Conservation (phyloP, 2,888 invertebrate genomes). For the Miltochrista miniata region DNA sequence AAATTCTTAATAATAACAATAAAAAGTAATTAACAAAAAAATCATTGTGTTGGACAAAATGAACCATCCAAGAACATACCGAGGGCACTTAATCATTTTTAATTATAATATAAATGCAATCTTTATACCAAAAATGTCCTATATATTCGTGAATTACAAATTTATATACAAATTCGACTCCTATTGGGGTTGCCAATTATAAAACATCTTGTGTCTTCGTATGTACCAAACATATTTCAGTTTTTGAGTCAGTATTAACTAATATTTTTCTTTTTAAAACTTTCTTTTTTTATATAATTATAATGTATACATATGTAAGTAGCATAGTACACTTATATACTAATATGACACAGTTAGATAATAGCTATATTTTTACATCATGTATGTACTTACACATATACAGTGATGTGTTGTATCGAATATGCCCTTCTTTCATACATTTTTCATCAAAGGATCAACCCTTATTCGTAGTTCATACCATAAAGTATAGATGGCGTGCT, state of each 20-base stretch:
- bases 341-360: constrained; percentile 83
- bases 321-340: constrained; percentile 79
- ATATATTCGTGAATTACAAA: constrained; percentile 73
- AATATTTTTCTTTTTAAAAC: constrained; percentile 70
- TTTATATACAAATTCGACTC: constrained; percentile 73
- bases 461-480: constrained; percentile 14
- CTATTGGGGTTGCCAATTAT: constrained; percentile 52
- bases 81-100: constrained; percentile 58
- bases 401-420: constrained; percentile 60
- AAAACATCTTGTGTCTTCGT: constrained; percentile 52
- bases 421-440: constrained; percentile 44
- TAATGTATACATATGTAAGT: constrained; percentile 77
- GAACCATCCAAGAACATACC: constrained; percentile 78
- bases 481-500: constrained; percentile 21
- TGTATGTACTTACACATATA: constrained; percentile 81
- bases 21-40: constrained; percentile 79
- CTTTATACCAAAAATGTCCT: constrained; percentile 71
- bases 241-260: constrained; percentile 68
- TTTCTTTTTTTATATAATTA: constrained; percentile 74
- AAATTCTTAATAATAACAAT: constrained; percentile 83
- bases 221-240: constrained; percentile 45
- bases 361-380: constrained; percentile 76
- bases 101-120: constrained; percentile 77
- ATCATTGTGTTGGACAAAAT: constrained; percentile 67
- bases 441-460: constrained; percentile 11